phyloP scores from a whole-genome alignment of 2,113 vertebrate species.

The Lampris incognitus region DNA sequence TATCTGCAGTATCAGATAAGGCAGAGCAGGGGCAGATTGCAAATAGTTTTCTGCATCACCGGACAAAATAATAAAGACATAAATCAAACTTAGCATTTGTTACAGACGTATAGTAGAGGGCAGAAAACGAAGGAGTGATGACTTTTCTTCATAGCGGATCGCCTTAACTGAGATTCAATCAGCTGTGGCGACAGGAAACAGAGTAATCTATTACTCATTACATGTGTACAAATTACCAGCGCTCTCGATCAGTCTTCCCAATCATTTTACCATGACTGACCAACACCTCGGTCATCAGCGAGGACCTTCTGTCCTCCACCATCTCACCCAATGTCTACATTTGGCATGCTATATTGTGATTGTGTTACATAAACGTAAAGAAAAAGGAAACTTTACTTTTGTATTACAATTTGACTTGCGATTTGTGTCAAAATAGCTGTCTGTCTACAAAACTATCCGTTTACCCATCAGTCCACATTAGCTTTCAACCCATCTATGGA shows the following conservation, averaged over 20 bases:
- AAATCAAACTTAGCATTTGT: constrained; percentile 71
- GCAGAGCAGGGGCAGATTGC: constrained; percentile 56
- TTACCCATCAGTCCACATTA: no score
- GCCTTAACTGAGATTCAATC: constrained; percentile 74
- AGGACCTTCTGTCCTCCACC: constrained; percentile 40
- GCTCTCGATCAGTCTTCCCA: constrained; percentile 57
- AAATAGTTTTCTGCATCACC: constrained; percentile 71
- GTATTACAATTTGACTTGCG: no score
- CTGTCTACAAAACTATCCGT: no score
- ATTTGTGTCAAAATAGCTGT: no score
- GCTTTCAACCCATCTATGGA: no score
- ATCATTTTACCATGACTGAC: constrained; percentile 28
- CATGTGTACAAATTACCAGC: constrained; percentile 64
- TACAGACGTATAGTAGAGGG: constrained; percentile 57
- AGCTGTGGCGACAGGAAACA: constrained; percentile 71
- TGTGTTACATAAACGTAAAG: no score
- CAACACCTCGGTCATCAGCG: constrained; percentile 27
- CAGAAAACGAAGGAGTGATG: constrained; percentile 61
- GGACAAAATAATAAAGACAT: constrained; percentile 78
- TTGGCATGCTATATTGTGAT: not conserved
- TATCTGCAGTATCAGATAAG: constrained; percentile 51
- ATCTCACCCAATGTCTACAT: constrained; percentile 48
- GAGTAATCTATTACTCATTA: constrained; percentile 73
- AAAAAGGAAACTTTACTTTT: not conserved
- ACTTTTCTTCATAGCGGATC: constrained; percentile 57